phyloP scores from a whole-genome alignment of 2,113 vertebrate genomes.

The Nibea coibor region DNA sequence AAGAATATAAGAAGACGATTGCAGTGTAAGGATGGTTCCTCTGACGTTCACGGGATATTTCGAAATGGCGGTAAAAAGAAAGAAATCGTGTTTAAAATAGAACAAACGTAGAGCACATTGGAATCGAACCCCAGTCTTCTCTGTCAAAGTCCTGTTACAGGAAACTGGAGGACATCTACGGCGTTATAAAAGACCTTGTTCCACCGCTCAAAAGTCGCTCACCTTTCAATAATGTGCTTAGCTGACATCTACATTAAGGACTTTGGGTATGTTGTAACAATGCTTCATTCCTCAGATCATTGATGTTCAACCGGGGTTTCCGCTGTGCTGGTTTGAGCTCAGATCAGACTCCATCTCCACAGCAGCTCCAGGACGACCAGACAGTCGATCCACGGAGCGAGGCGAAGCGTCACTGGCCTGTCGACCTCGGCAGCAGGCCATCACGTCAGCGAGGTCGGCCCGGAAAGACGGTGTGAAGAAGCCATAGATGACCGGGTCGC shows the following conservation, averaged over 20 bases:
- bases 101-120: too few relatives aligned
- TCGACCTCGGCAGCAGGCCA: conserved; percentile 49
- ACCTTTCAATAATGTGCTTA: background rate
- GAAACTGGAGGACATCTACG: background rate
- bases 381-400: conserved; percentile 62
- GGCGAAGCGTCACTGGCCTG: conserved; percentile 42
- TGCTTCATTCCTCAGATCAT: background rate
- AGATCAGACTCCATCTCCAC: conserved; percentile 76
- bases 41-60: too few relatives aligned
- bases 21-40: too few relatives aligned
- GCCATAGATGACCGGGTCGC: conserved; percentile 88
- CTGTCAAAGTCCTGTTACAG: background rate
- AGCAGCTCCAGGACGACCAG: conserved; percentile 41
- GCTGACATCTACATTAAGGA: background rate
- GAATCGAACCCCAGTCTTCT: too few relatives aligned
- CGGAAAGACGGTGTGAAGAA: conserved; percentile 88
- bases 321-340: conserved; percentile 72
- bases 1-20: too few relatives aligned
- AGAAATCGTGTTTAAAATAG: too few relatives aligned
- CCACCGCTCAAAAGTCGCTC: background rate
- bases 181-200: background rate
- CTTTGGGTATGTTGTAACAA: background rate
- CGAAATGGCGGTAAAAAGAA: too few relatives aligned
- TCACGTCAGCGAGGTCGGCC: conserved; percentile 78
- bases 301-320: conserved; percentile 52